Conservation (phyloP, 2,888 invertebrate genomes). For the Micoletzkya japonica region DNA sequence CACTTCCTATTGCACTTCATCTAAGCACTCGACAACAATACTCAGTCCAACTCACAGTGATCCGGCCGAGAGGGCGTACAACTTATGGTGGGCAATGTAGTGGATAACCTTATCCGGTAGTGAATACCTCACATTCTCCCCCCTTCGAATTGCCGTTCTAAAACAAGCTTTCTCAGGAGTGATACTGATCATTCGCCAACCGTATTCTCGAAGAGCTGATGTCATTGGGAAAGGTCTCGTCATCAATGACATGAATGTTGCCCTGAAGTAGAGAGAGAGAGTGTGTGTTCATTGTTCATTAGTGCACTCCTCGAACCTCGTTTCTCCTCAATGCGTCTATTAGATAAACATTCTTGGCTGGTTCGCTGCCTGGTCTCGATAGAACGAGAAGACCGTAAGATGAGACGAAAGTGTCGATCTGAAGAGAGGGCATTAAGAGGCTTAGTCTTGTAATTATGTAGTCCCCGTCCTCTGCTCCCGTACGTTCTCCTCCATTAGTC, state of each 20-base stretch:
- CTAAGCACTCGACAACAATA: no score
- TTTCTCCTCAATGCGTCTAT: constrained; percentile 21
- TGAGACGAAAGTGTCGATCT: constrained; percentile 5
- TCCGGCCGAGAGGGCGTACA: constrained; percentile 2
- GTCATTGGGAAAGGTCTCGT: constrained; percentile 26
- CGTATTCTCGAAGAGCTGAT: constrained; percentile 23
- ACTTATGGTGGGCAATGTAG: constrained; percentile 15
- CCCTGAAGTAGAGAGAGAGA: background rate
- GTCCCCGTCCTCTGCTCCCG: no score
- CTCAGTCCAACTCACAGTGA: no score
- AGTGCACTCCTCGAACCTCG: constrained; percentile 8
- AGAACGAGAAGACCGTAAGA: constrained; percentile 12
- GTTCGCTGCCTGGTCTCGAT: constrained; percentile 11
- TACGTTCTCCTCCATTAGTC: background rate
- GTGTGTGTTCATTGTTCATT: background rate
- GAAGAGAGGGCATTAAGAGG: background rate
- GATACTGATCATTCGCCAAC: background rate
- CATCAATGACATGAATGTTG: constrained; percentile 27
- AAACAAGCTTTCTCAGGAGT: background rate
- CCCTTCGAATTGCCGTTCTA: constrained; percentile 13
- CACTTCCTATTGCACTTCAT: no score
- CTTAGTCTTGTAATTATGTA: no score
- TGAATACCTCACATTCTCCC: constrained; percentile 23
- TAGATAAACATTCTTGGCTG: constrained; percentile 17
- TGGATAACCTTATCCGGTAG: constrained; percentile 18